Evolutionary conservation across 2,888 invertebrate genomes (phyloP).

Genomic region (Ischnus inquisitorius): DNA sequence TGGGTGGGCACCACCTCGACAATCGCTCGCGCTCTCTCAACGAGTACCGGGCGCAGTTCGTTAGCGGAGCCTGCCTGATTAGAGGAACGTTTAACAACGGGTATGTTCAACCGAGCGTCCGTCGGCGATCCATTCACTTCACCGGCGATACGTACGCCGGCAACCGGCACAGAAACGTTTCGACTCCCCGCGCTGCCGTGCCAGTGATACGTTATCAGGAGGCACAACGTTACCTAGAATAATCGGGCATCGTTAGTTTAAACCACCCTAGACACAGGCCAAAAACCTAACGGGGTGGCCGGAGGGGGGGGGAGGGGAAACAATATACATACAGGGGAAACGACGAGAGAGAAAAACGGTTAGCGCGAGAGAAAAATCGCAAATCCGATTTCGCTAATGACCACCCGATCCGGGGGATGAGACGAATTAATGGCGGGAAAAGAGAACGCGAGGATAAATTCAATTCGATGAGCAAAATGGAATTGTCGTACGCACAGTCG

Average conservation of each 20-base stretch:
- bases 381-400: constrained; percentile 65
- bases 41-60: constrained; percentile 64
- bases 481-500: constrained; percentile 7
- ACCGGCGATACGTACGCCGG: constrained; percentile 62
- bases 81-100: constrained; percentile 73
- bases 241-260: constrained; percentile 70
- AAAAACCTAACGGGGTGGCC: constrained; percentile 43
- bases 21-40: constrained; percentile 13
- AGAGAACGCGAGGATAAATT: not conserved
- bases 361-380: constrained; percentile 60
- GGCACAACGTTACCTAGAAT: constrained; percentile 70
- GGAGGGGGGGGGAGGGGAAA: constrained; percentile 2
- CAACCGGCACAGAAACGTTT: constrained; percentile 36
- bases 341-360: constrained; percentile 39
- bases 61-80: constrained; percentile 72
- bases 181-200: constrained; percentile 49
- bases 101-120: constrained; percentile 68
- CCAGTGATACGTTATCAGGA: constrained; percentile 71
- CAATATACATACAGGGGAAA: constrained; percentile 20
- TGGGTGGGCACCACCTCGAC: constrained; percentile 27
- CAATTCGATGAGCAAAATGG: not conserved
- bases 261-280: constrained; percentile 65
- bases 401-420: constrained; percentile 17
- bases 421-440: constrained; percentile 7
- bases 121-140: constrained; percentile 71